A percentile compares a stretch with the other conserved stretches of the same genome.
Evolutionary conservation across 2,888 invertebrate genomes (phyloP).

Genomic region (Limnephilus lunatus): DNA sequence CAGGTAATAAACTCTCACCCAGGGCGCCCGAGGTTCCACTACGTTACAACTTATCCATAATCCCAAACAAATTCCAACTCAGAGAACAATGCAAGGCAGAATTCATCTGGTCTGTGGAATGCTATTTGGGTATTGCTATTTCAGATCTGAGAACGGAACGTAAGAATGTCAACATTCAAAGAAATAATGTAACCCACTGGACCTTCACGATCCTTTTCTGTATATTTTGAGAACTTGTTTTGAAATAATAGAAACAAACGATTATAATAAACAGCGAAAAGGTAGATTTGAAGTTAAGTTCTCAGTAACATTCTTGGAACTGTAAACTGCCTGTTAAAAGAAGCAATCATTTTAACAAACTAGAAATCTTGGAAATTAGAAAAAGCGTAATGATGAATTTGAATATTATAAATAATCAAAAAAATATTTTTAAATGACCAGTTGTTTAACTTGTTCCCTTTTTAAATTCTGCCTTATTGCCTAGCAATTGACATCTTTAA

Average conservation of each 20-base stretch:
- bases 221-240: neutral
- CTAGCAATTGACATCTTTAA: too few species aligned
- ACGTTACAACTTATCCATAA: neutral
- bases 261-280: neutral
- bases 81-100: neutral
- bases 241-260: neutral
- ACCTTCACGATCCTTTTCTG: neutral
- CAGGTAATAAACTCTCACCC: slow-evolving; percentile 2
- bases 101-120: neutral
- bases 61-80: slow-evolving; percentile 4
- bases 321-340: too few species aligned
- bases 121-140: slow-evolving; percentile 2
- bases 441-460: too few species aligned
- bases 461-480: too few species aligned
- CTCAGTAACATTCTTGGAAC: neutral
- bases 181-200: neutral
- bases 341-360: too few species aligned
- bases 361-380: too few species aligned
- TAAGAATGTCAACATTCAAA: neutral
- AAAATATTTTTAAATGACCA: too few species aligned
- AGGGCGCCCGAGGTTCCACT: neutral
- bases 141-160: neutral
- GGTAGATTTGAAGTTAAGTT: neutral
- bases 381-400: too few species aligned
- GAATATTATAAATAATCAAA: too few species aligned